Evolutionary conservation across 2,113 vertebrate species (phyloP).

Genomic region (Rattus norvegicus): DNA sequence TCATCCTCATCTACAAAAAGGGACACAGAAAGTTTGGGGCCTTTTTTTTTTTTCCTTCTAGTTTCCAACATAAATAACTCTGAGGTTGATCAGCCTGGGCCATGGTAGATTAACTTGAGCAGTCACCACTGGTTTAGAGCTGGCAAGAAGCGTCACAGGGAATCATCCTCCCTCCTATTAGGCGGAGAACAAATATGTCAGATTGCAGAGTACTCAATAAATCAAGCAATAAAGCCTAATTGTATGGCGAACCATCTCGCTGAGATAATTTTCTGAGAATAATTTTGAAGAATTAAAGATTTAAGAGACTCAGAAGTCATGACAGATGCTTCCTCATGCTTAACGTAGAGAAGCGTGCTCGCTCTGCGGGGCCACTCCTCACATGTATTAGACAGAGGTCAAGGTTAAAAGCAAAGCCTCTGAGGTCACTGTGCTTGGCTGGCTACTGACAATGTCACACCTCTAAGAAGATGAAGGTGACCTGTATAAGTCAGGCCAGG

Average conservation of each 20-base stretch:
- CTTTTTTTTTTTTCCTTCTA: not conserved
- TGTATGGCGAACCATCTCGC: slow-evolving; percentile 53
- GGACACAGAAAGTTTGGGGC: not conserved
- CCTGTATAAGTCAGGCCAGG: not conserved
- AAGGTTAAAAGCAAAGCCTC: slow-evolving; percentile 11
- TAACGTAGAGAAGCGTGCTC: not conserved
- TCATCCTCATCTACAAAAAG: slow-evolving; percentile 16
- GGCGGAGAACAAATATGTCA: slow-evolving; percentile 62
- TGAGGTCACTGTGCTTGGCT: not conserved
- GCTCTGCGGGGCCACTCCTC: not conserved
- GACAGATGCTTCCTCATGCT: slow-evolving; percentile 70
- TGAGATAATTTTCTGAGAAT: slow-evolving; percentile 71
- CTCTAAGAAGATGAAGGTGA: not conserved
- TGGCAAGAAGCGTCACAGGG: slow-evolving; percentile 26
- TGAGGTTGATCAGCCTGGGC: not conserved
- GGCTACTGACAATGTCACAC: not conserved
- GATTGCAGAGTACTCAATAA: slow-evolving; percentile 59
- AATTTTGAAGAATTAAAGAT: slow-evolving; percentile 77
- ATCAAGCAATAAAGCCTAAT: slow-evolving; percentile 73
- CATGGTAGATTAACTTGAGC: slow-evolving; percentile 50
- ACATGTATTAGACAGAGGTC: not conserved
- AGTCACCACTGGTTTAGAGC: slow-evolving; percentile 13
- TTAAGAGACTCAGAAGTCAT: slow-evolving; percentile 69
- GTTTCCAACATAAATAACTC: slow-evolving; percentile 45
- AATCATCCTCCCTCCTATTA: slow-evolving; percentile 34